Conservation (phyloP, 1,140 invertebrate species). For the Brachionus paranguensis region DNA sequence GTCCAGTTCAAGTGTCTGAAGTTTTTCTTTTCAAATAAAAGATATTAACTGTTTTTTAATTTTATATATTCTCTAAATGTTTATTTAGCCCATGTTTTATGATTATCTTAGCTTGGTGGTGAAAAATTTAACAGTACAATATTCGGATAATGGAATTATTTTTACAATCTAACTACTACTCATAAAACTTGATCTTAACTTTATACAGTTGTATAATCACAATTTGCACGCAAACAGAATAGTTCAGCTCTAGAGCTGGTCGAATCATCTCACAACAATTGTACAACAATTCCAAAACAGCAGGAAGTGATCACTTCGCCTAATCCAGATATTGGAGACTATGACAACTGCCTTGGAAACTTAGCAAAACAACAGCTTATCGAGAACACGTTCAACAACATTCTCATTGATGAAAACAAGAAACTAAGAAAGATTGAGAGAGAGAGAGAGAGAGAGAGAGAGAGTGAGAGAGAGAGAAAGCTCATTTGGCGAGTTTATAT, state of each 20-base stretch:
- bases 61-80: neutral
- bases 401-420: neutral
- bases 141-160: constrained; percentile 24
- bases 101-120: neutral
- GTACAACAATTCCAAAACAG: no score
- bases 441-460: neutral
- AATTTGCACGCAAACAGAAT: neutral
- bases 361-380: neutral
- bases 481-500: neutral
- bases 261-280: neutral
- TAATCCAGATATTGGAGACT: constrained; percentile 8
- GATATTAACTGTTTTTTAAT: neutral
- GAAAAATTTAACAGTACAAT: constrained; percentile 22
- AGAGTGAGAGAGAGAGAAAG: neutral
- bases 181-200: neutral
- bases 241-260: neutral
- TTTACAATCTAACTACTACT: neutral
- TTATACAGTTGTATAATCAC: neutral
- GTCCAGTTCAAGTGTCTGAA: neutral
- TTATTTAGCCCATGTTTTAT: neutral
- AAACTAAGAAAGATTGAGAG: neutral
- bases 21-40: neutral
- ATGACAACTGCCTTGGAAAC: neutral
- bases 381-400: neutral
- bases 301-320: neutral